A percentile compares a stretch with the other conserved stretches of the same genome.
Conservation (phyloP, 1,140 invertebrate species). For the Diuraphis noxia region DNA sequence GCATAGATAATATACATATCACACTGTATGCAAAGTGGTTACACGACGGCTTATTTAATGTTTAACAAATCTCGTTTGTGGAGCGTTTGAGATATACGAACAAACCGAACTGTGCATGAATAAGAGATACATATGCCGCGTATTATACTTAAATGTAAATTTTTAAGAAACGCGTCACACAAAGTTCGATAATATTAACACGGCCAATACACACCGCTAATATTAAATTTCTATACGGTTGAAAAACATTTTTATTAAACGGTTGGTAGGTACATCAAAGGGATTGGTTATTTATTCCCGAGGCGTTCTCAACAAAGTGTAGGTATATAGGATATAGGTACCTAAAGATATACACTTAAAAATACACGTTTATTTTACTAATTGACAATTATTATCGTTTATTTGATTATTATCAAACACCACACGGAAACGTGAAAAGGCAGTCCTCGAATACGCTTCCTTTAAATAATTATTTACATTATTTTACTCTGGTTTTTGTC, state of each 20-base stretch:
- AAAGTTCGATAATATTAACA: neutral
- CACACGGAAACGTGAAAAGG: neutral
- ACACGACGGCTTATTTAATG: neutral
- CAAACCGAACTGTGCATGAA: neutral
- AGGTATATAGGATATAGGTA: too few relatives aligned
- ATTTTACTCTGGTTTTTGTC: neutral
- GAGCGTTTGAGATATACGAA: neutral
- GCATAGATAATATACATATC: neutral
- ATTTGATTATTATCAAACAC: neutral
- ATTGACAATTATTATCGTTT: neutral
- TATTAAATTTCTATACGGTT: neutral
- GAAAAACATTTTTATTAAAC: neutral
- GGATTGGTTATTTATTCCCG: neutral
- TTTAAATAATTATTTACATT: neutral
- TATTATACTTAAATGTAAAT: constrained; percentile 21
- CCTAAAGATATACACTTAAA: neutral
- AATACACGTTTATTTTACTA: neutral
- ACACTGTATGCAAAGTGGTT: neutral
- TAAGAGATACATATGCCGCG: neutral
- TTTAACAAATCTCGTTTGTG: neutral
- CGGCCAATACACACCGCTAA: neutral
- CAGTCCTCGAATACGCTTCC: neutral
- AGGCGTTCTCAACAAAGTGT: neutral
- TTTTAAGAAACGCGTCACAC: neutral
- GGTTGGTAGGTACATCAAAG: neutral